Evolutionary conservation across 2,113 vertebrate species (phyloP), one percentile per base, ranked within the genome.

Genomic region (Anarhynchus alexandrinus): DNA sequence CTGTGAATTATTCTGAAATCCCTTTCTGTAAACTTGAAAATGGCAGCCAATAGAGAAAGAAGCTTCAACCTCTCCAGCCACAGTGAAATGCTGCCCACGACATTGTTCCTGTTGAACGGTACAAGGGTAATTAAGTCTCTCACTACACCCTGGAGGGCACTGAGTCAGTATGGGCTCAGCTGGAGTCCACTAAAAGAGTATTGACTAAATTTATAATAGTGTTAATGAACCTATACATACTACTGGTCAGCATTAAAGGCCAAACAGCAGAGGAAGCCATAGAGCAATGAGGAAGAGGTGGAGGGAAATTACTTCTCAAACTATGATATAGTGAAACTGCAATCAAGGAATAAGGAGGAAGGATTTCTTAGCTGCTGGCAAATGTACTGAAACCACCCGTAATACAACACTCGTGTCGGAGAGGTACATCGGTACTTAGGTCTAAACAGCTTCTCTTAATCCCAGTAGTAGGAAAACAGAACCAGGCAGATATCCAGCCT

Each of bases 61-160:
- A 92, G 72, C 83, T 70, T 87, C 71, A 86, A 34, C 45, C 78
- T 93, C 88, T 85, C 67, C 67, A 91, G 71, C 54, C 85, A 92
- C 76, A 82, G 49, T 1, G 0, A 88, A 95, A 94, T 36, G 51
- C 91, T 93, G 85, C 80, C 89, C 91, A 64, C 43, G 40, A 93
- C 52, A 61, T 65, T 88, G 85, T 40, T 96, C 91, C 84, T 73
- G 76, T 93, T 97, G 89, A 95, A 93, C 2, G 7, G 70, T 90
- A 95, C 89, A 90, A 91, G 94, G 91, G 96, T 97, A 97, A 97
- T 97, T 97, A 97, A 97, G 77, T 84, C 54, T 92, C 80, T 94
- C 85, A 97, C 88, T 94, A 89, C 52, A 93, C 94, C 89, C 95
- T 67, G 84, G 94, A 94, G 96, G 93, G 89, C 89, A 92, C 23